Evolutionary conservation across 2,888 invertebrate species (phyloP), one percentile per base, ranked within the genome.

Genomic region (Pocota personata): DNA sequence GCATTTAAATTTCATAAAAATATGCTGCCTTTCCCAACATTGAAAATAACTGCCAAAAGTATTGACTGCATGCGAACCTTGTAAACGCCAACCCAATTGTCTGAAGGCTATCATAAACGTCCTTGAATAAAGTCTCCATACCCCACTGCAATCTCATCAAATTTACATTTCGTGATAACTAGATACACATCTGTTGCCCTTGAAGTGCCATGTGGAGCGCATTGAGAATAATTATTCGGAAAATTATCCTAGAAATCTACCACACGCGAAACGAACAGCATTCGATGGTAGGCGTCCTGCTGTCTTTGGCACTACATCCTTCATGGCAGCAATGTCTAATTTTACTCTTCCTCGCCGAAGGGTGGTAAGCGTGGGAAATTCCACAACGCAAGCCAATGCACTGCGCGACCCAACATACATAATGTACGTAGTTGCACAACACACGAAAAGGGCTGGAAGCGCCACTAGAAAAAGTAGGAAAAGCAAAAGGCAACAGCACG

Each of bases 191-290:
- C 30, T 69, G 55, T 8, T 35, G 24, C 14, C 71, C 46, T 72
- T 72, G 46, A 72, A 58, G 16, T 16, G 14, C n/a, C 24, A 24
- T 46, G 24, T 24, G 19, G 16, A 12, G 43, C 14, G 21, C 8
- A 48, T 14, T 24, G 55, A 19, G 55, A 55, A 64, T 30, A 62
- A 64, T 75, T 75, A 64, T 43, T 75, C 75, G 64, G 43, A 43
- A 64, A 75, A 64, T 64, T 75, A 75, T 75, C 19, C 64, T 1
- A 46, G 16, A 58, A 58, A 12, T 27, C 16, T 27, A 46, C 55
- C n/a, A 10, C 48, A 50, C n/a, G 50, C 50, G n/a, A 48, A 46
- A 21, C 48, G 32, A 27, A 27, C 64, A 55, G 10, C 58, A 48
- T 24, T 48, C 58, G 0, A 27, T 58, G n/a, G 62, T 14, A 50